These are phyloP conservation scores for Pardosa pseudoannulata DNA, from an alignment of 2,888 invertebrate species.

Conservation along the genomic window DNA sequence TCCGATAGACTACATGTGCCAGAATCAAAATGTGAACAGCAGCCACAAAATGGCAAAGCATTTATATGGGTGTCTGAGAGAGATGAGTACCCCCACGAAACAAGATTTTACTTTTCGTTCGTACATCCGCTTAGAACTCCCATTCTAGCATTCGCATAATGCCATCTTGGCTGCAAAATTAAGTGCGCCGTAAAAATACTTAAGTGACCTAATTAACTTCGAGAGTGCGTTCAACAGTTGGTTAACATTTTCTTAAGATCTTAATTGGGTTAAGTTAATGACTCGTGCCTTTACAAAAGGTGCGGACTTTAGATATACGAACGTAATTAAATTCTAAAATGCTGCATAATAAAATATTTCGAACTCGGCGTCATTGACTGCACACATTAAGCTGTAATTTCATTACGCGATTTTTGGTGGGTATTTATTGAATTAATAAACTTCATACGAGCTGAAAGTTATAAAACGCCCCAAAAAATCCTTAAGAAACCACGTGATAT, in stretches of 20 bases:
- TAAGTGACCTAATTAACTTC: slow-evolving; percentile 4
- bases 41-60: too few relatives aligned
- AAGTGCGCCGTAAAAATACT: slow-evolving; percentile 11
- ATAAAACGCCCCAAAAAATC: too few relatives aligned
- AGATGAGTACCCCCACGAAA: too few relatives aligned
- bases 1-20: too few relatives aligned
- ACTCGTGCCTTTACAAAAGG: background rate
- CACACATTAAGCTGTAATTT: too few relatives aligned
- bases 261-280: slow-evolving; percentile 7
- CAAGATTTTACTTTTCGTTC: too few relatives aligned
- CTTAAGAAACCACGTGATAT: too few relatives aligned
- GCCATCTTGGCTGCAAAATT: background rate
- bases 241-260: slow-evolving; percentile 10
- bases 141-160: background rate
- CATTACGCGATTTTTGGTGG: too few relatives aligned
- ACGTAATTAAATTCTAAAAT: background rate
- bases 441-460: too few relatives aligned
- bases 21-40: too few relatives aligned
- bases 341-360: background rate
- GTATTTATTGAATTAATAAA: too few relatives aligned
- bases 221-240: slow-evolving; percentile 2
- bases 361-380: background rate
- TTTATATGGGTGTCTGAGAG: too few relatives aligned
- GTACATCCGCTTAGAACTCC: background rate
- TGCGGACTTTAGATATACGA: background rate